These are phyloP conservation scores for Lepus timidus DNA, from an alignment of 2,113 vertebrate genomes.

Conservation along the genomic window DNA sequence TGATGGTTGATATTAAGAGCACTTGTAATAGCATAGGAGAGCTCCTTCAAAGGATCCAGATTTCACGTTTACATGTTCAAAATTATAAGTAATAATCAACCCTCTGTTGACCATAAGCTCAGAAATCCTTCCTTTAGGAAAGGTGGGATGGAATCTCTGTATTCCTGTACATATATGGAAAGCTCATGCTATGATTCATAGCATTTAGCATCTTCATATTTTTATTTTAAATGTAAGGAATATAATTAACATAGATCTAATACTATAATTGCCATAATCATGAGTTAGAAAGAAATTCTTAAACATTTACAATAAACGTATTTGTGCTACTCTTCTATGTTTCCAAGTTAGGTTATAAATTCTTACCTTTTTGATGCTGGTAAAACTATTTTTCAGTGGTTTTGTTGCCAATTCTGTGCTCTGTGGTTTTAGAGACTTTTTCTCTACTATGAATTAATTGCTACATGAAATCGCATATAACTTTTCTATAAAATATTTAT, in stretches of 20 bases:
- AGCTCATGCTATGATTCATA: neutral
- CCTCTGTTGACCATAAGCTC: neutral
- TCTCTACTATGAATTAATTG: neutral
- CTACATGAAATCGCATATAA: neutral
- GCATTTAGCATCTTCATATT: neutral
- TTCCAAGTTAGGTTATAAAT: neutral
- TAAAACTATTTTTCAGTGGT: neutral
- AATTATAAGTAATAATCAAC: neutral
- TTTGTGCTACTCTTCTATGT: neutral
- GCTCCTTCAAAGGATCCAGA: neutral
- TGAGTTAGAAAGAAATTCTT: neutral
- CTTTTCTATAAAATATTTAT: constrained; percentile 18
- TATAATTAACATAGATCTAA: neutral
- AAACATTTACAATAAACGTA: neutral
- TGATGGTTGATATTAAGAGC: neutral
- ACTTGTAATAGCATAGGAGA: neutral
- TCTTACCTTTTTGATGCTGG: constrained; percentile 12
- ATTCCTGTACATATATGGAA: neutral
- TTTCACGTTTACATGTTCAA: constrained; percentile 16
- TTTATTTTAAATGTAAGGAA: constrained; percentile 10
- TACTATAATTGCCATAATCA: neutral
- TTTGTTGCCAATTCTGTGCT: neutral
- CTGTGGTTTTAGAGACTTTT: constrained; percentile 30
- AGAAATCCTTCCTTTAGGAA: neutral
- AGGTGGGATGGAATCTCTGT: neutral